phyloP scores from a whole-genome alignment of 2,113 vertebrate species.

The Leptosomus discolor region DNA sequence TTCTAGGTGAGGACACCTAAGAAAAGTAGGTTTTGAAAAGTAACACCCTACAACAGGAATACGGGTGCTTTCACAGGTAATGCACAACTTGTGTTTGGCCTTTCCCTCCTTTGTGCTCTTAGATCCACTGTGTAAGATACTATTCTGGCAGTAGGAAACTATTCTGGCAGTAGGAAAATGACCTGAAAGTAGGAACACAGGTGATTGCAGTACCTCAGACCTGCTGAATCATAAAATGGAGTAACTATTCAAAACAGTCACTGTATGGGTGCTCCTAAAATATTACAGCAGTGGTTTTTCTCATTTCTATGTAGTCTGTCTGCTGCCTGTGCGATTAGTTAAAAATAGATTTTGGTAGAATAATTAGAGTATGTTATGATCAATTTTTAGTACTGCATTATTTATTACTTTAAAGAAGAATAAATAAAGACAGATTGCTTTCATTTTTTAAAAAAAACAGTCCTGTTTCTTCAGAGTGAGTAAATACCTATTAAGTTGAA shows the following conservation, averaged over 20 bases:
- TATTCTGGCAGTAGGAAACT: neutral
- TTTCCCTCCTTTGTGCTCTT: neutral
- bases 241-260: neutral
- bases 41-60: neutral
- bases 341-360: conserved; percentile 16
- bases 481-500: conserved; percentile 9
- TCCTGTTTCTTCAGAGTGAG: neutral
- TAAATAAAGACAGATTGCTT: conserved; percentile 26
- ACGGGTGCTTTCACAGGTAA: neutral
- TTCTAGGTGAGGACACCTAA: neutral
- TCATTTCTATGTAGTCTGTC: neutral
- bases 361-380: neutral
- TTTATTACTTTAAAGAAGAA: conserved; percentile 41
- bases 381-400: conserved; percentile 36
- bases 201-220: neutral
- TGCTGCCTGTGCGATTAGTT: neutral
- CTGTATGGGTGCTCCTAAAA: neutral
- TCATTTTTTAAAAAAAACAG: conserved; percentile 2
- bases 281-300: neutral
- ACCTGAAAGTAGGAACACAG: neutral
- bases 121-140: neutral
- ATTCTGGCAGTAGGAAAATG: neutral
- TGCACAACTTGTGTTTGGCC: neutral
- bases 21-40: neutral
- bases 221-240: neutral